Percentiles rank a stretch among this genome's conserved stretches.
These are phyloP conservation scores for Netelia inedita DNA, from an alignment of 2,888 invertebrate genomes.

Conservation along the genomic window DNA sequence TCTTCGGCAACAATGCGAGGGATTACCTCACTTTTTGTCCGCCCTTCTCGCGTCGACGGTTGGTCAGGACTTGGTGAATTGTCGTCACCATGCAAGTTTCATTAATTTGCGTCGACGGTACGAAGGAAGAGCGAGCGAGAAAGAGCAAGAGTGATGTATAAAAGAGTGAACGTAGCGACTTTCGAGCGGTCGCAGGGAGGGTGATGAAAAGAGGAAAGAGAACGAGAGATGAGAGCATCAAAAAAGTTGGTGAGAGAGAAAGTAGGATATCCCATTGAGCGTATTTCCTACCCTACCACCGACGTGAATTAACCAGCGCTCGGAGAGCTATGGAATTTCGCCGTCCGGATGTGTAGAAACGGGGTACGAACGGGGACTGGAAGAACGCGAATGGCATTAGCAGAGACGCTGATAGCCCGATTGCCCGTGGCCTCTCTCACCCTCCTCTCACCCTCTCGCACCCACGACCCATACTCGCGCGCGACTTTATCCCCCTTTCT, in stretches of 20 bases:
- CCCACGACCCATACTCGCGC: background rate
- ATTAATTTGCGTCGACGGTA: constrained; percentile 49
- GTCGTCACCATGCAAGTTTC: constrained; percentile 32
- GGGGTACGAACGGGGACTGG: background rate
- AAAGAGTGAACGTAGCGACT: constrained; percentile 31
- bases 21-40: constrained; percentile 1
- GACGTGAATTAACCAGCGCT: background rate
- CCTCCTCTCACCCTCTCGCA: constrained; percentile 12
- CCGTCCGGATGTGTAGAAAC: constrained; percentile 37
- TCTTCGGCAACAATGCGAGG: constrained; percentile 13
- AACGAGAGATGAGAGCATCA: constrained; percentile 18
- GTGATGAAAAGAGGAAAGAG: constrained; percentile 9
- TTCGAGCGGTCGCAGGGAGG: constrained; percentile 4
- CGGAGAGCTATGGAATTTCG: constrained; percentile 46
- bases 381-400: constrained; percentile 59
- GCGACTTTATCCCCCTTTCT: constrained; percentile 4
- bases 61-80: constrained; percentile 34
- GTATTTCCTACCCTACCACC: constrained; percentile 3
- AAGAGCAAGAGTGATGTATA: constrained; percentile 26
- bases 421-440: constrained; percentile 34
- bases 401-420: constrained; percentile 33
- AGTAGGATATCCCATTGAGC: constrained; percentile 8
- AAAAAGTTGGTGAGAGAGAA: background rate
- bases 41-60: background rate
- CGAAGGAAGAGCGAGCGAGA: constrained; percentile 1